Evolutionary conservation across 2,888 invertebrate genomes (phyloP).

Genomic region (Hypsopygia costalis): DNA sequence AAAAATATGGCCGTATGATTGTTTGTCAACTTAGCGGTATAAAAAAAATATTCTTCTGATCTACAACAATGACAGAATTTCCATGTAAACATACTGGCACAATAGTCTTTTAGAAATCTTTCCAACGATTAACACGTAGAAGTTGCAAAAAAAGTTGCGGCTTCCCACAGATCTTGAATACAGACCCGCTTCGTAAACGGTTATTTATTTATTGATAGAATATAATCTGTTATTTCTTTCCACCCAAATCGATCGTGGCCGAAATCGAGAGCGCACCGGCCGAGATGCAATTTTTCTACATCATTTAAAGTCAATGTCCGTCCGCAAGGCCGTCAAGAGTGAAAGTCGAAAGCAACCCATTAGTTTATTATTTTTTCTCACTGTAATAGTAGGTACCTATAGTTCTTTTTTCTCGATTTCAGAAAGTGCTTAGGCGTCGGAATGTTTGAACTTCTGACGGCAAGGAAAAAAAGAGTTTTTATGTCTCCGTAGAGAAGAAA

Average conservation of each 20-base stretch:
- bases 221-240: too few relatives aligned
- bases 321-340: slow-evolving; percentile 47
- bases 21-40: too few relatives aligned
- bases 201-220: too few relatives aligned
- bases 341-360: slow-evolving; percentile 64
- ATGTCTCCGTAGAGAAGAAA: too few relatives aligned
- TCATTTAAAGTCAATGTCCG: slow-evolving; percentile 49
- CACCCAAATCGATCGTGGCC: slow-evolving; percentile 29
- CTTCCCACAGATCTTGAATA: slow-evolving; percentile 24
- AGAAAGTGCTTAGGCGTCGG: slow-evolving; percentile 12
- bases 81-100: too few relatives aligned
- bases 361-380: slow-evolving; percentile 25
- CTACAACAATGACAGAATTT: too few relatives aligned
- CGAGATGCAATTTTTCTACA: slow-evolving; percentile 41
- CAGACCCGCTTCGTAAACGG: too few relatives aligned
- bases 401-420: slow-evolving; percentile 33
- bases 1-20: too few relatives aligned
- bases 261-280: slow-evolving; percentile 36
- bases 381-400: slow-evolving; percentile 13
- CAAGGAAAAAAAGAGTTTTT: too few relatives aligned
- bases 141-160: slow-evolving; percentile 12
- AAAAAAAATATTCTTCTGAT: too few relatives aligned
- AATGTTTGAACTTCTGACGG: too few relatives aligned
- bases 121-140: not conserved
- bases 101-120: not conserved